Base-by-base conservation (phyloP, 2,113 vertebrate species). In the Murina feae region DNA sequence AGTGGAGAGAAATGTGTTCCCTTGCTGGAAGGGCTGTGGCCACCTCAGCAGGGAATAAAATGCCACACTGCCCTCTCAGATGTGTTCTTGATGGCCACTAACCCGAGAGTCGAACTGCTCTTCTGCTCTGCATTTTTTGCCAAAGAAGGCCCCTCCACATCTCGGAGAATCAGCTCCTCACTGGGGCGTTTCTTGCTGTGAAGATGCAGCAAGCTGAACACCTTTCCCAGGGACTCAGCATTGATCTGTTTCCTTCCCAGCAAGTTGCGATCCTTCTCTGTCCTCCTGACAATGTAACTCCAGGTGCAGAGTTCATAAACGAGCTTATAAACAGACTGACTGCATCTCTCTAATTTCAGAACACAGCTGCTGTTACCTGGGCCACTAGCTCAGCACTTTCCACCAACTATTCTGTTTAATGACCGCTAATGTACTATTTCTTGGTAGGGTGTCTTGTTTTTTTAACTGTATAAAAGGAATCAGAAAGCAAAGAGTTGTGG, bases 1-100 rank as follows among this genome's bases (percentile, higher is more conserved):
- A 93, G 71, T 86, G 90, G 88, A 96, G 72, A 65, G 66, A 94
- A 95, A 39, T 37, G 25, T 96, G 18, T 85, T 97, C 32, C 49
- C 95, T 98, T 92, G 51, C 60, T 51, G n/a, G n/a, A 18, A 79
- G n/a, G 44, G 20, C 9, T 58, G 37, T 66, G 30, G 58, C 49
- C 44, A 44, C 16, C 1, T 18, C 42, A 7, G 35, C 44, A 90
- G 84, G 89, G 72, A 95, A 83, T 95, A 96, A 98, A 97, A 97
- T 63, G 58, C 66, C 69, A 81, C 72, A 30, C 95, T 95, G 91
- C 96, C 93, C 95, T 97, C 94, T 96, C 60, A 95, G 94, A 75
- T 96, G 93, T 97, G 96, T 97, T 84, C 86, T 94, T 47, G 30
- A 90, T 91, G 93, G 87, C 3, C 25, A 69, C 51, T 95, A 96